Evolutionary conservation across 2,888 invertebrate species (phyloP).

Genomic region (Eudemis profundana): DNA sequence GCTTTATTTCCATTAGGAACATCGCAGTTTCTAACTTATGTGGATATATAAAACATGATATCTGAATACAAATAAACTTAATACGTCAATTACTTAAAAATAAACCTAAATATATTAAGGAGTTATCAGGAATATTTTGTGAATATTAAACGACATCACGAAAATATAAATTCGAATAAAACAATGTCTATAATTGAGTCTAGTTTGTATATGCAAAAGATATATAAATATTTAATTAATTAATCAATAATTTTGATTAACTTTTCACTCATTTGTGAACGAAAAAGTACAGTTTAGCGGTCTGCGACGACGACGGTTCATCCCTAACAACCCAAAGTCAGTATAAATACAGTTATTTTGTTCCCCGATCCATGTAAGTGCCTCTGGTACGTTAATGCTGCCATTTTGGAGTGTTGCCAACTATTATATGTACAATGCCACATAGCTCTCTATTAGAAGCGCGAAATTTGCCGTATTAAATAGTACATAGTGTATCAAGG

Average conservation of each 20-base stretch:
- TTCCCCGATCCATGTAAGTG: conserved; percentile 15
- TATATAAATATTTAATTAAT: neutral
- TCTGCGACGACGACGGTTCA: neutral
- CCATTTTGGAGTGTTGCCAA: conserved; percentile 31
- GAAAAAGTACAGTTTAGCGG: neutral
- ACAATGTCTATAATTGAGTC: neutral
- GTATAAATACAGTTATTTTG: conserved; percentile 21
- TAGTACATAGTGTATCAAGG: no score
- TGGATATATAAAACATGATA: no score
- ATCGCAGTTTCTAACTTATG: no score
- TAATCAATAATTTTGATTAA: neutral
- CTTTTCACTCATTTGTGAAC: neutral
- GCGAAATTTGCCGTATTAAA: neutral
- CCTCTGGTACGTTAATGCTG: conserved; percentile 19
- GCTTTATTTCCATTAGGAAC: no score
- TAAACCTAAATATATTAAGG: no score
- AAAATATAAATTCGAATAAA: no score
- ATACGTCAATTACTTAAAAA: no score
- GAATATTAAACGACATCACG: no score
- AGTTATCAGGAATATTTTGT: no score
- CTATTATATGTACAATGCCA: conserved; percentile 3
- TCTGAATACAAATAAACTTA: no score
- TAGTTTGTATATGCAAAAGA: neutral
- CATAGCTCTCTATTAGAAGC: conserved; percentile 1
- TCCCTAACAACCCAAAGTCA: neutral